These are phyloP conservation scores for Eubucco bourcierii DNA, from an alignment of 2,113 vertebrate species.

Conservation along the genomic window DNA sequence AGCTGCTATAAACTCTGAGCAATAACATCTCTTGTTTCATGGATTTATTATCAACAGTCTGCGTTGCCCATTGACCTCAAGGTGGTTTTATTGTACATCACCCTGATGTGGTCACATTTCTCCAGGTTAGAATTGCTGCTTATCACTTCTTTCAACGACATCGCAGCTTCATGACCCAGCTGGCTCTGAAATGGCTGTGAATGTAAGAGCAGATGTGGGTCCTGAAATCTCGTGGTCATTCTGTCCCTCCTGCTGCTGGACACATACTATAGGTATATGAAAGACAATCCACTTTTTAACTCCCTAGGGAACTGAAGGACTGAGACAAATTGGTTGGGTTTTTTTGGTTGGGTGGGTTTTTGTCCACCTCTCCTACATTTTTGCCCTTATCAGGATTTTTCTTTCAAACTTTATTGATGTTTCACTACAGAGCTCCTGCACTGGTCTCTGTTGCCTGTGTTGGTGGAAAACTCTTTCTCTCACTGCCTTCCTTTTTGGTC, in stretches of 20 bases:
- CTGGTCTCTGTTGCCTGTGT: background rate
- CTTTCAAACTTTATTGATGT: background rate
- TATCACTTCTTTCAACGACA: background rate
- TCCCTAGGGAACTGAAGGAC: background rate
- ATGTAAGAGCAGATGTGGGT: background rate
- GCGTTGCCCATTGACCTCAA: slow-evolving; percentile 52
- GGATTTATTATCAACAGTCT: slow-evolving; percentile 52
- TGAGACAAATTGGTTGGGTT: background rate
- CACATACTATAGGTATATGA: background rate
- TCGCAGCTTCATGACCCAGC: background rate
- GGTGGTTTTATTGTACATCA: slow-evolving; percentile 51
- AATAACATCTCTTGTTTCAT: slow-evolving; percentile 38
- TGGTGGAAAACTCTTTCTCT: background rate
- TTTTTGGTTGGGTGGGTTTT: background rate
- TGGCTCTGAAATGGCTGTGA: background rate
- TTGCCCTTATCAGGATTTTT: slow-evolving; percentile 28
- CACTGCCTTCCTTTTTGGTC: background rate
- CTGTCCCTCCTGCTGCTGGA: background rate
- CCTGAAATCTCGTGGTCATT: background rate
- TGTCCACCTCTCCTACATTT: background rate
- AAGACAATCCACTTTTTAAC: background rate
- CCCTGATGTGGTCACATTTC: slow-evolving; percentile 44
- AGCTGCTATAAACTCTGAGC: slow-evolving; percentile 28
- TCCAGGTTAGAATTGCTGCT: slow-evolving; percentile 28
- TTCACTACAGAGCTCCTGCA: background rate